Evolutionary conservation across 2,888 invertebrate genomes (phyloP).

Genomic region (Cerastoderma edule): DNA sequence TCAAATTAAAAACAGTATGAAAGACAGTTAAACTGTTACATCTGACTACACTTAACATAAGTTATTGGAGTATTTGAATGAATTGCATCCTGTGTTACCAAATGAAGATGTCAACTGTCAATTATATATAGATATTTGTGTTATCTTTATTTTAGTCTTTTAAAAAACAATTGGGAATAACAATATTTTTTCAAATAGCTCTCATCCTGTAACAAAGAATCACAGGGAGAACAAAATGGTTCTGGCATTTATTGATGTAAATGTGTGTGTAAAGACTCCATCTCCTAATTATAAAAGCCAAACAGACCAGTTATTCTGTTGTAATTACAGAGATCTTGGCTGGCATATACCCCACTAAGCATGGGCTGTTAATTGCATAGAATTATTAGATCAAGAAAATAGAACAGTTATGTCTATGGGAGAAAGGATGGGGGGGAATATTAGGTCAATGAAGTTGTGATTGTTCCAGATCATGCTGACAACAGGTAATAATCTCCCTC

Average conservation of each 20-base stretch:
- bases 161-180: too few relatives aligned
- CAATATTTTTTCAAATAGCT: too few relatives aligned
- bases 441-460: not conserved
- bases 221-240: not conserved
- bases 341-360: not conserved
- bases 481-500: not conserved
- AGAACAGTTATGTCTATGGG: slow-evolving; percentile 1
- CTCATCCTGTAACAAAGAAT: not conserved
- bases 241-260: not conserved
- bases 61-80: too few relatives aligned
- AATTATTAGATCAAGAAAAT: slow-evolving; percentile 22
- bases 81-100: too few relatives aligned
- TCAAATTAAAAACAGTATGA: too few relatives aligned
- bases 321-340: slow-evolving; percentile 1
- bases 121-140: too few relatives aligned
- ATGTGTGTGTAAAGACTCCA: not conserved
- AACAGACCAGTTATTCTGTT: not conserved
- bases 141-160: too few relatives aligned
- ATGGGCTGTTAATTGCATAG: slow-evolving; percentile 6
- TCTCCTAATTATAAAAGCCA: not conserved
- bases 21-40: too few relatives aligned
- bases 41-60: too few relatives aligned
- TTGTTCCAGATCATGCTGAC: slow-evolving; percentile 9
- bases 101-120: too few relatives aligned
- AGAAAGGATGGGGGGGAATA: not conserved